These are phyloP conservation scores for Urosaurus nigricauda DNA, from an alignment of 2,797 vertebrate species.

Conservation along the genomic window DNA sequence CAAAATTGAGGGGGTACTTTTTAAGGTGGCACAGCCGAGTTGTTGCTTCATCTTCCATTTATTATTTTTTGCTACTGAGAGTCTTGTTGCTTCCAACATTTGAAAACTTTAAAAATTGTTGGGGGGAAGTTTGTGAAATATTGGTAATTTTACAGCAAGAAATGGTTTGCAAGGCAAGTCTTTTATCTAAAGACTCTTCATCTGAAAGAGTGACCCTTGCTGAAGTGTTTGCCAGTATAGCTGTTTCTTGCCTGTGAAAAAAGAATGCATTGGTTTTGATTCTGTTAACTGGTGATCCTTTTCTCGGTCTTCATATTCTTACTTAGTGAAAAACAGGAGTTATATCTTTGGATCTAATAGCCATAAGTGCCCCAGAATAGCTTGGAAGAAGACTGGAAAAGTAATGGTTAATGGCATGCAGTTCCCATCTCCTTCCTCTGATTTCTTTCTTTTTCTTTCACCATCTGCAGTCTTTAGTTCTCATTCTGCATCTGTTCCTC, in stretches of 20 bases:
- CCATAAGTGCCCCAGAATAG: conserved; percentile 76
- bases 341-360: conserved; percentile 80
- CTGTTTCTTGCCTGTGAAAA: conserved; percentile 74
- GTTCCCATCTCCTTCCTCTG: conserved; percentile 72
- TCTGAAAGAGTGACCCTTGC: conserved; percentile 7
- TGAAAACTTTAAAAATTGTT: conserved; percentile 48
- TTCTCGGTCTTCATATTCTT: conserved; percentile 85
- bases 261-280: conserved; percentile 68
- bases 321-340: conserved; percentile 80
- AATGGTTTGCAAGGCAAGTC: conserved; percentile 61
- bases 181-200: background rate
- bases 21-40: background rate
- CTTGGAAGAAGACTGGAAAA: conserved; percentile 85
- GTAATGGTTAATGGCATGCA: conserved; percentile 89
- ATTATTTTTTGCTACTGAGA: conserved; percentile 26
- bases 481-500: conserved; percentile 71
- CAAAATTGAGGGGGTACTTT: background rate
- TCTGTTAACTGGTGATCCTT: conserved; percentile 80
- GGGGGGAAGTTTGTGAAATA: conserved; percentile 45
- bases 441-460: conserved; percentile 59
- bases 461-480: conserved; percentile 77
- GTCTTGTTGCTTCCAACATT: conserved; percentile 69
- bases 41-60: background rate
- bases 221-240: conserved; percentile 42
- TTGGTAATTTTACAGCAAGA: conserved; percentile 60